phyloP scores from a whole-genome alignment of 2,797 vertebrate genomes.

The Acipenser transmontanus region DNA sequence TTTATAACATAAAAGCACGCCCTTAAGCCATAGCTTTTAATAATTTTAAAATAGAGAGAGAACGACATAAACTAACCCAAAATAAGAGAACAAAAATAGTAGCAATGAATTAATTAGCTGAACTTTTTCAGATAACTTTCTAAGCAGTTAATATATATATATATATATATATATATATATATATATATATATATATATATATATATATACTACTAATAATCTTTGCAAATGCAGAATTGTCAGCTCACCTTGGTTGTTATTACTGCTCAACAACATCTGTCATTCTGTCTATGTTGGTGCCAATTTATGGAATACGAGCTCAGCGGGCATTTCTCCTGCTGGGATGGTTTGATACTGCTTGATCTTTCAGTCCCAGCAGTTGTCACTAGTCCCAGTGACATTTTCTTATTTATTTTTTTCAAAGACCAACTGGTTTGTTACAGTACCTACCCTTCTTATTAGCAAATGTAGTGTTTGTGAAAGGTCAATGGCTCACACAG shows the following conservation, averaged over 20 bases:
- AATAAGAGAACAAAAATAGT: too few species aligned
- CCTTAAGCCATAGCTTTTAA: too few species aligned
- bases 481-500: constrained; percentile 12
- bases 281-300: constrained; percentile 3
- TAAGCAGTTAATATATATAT: too few species aligned
- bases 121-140: too few species aligned
- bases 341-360: constrained; percentile 8
- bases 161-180: too few species aligned
- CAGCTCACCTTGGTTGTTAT: constrained; percentile 4
- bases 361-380: constrained; percentile 17
- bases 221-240: neutral
- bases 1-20: too few species aligned
- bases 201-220: too few species aligned
- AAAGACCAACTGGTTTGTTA: neutral
- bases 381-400: constrained; percentile 5
- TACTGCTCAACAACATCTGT: constrained; percentile 12
- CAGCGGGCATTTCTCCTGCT: constrained; percentile 7
- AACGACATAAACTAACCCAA: too few species aligned
- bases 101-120: too few species aligned
- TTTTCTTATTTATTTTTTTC: neutral
- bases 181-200: too few species aligned
- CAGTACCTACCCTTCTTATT: neutral
- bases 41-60: too few species aligned
- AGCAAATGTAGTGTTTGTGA: neutral
- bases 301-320: constrained; percentile 6